Evolutionary conservation across 2,113 vertebrate genomes (phyloP), one percentile per base, ranked within the genome.

Genomic region (Sakesphorus luctuosus): DNA sequence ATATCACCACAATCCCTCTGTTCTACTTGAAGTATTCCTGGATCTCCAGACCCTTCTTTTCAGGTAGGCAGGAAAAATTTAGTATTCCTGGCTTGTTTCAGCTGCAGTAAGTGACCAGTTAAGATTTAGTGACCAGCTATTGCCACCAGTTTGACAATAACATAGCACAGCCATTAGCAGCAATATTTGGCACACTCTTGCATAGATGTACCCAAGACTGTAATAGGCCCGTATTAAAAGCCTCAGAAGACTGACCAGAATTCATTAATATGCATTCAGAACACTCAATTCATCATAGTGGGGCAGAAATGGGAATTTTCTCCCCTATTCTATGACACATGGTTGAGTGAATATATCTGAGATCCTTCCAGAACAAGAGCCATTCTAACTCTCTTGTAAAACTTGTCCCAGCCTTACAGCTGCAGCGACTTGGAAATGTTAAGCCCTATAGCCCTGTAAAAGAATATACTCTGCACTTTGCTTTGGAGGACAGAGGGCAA

Each of bases 81-180:
- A 46, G 31, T 68, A 49, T 87, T 82, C 36, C 19, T 79, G 49
- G 3, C 40, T 79, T 90, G 33, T 79, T 91, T 61, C 33, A 66
- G 28, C 14, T 68, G 55, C 62, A 93, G 11, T 33, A 83, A 89
- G 73, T 58, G 69, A 21, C 61, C 49, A 61, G 77, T 36, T 84
- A 72, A 91, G 69, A 89, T 93, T 93, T 87, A 79, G 77, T 52
- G 74, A 89, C 62, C 77, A 68, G 61, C 61, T 85, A 46, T 46
- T 78, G 74, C 61, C 47, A 47, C 66, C 38, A 29, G 66, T 89
- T 74, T 72, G 87, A 71, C 89, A 46, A 24, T 84, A 94, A 84
- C 15, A 3, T 56, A 92, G 35, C 47, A 73, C 31, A 80, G 24
- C 18, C 52, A 82, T 89, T 84, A 33, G 31, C 61, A 68, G 52